These are phyloP conservation scores for Watsonalla binaria DNA, from an alignment of 2,888 invertebrate species.

Conservation along the genomic window DNA sequence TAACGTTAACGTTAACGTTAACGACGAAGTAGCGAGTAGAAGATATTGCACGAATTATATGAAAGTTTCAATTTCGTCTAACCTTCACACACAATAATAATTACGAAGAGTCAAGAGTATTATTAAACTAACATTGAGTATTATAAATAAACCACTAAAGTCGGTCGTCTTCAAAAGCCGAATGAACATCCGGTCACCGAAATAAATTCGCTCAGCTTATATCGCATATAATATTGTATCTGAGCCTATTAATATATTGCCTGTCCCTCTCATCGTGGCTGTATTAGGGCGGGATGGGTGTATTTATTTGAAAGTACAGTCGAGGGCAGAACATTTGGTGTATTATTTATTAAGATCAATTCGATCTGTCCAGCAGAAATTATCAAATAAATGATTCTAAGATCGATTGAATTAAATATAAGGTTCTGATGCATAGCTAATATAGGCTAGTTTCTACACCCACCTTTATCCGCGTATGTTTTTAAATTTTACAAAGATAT, in stretches of 20 bases:
- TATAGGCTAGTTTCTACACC: no score
- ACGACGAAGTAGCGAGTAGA: no score
- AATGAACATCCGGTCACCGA: slow-evolving; percentile 5
- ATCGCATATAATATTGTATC: slow-evolving; percentile 1
- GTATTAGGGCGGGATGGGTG: slow-evolving; percentile 12
- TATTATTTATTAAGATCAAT: background rate
- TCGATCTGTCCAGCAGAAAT: background rate
- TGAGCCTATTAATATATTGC: slow-evolving; percentile 8
- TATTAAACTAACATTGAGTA: background rate
- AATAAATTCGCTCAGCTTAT: background rate
- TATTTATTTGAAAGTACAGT: slow-evolving; percentile 21
- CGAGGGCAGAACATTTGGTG: background rate
- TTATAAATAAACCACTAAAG: slow-evolving; percentile 3
- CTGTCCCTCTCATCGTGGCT: slow-evolving; percentile 10
- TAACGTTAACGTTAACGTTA: no score
- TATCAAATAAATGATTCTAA: no score
- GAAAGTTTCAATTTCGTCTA: no score
- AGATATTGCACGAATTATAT: no score
- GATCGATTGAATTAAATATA: no score
- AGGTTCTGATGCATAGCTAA: no score
- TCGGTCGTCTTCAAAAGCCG: background rate
- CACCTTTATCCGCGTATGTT: no score
- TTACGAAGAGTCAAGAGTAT: no score
- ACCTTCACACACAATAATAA: no score
- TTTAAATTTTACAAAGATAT: no score